Evolutionary conservation across 2,113 vertebrate genomes (phyloP).

Genomic region (Thomomys bottae): DNA sequence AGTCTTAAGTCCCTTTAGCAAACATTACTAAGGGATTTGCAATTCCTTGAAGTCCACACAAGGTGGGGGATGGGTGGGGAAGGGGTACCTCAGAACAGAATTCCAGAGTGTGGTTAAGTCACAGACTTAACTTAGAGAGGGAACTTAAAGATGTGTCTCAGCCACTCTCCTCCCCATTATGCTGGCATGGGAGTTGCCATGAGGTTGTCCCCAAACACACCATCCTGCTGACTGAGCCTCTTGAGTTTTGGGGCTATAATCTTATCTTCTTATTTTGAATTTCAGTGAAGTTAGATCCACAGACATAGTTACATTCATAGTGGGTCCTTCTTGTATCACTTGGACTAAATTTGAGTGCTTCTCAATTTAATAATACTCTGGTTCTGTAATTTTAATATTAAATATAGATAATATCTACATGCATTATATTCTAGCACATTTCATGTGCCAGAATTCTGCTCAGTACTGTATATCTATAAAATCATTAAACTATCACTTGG

Average conservation of each 20-base stretch:
- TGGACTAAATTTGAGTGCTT: background rate
- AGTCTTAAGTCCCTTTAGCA: background rate
- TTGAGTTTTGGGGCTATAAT: background rate
- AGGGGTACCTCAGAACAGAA: too few relatives aligned
- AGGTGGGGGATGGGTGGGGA: background rate
- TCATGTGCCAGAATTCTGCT: background rate
- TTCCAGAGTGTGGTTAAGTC: background rate
- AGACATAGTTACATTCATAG: background rate
- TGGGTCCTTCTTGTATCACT: background rate
- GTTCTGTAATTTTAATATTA: background rate
- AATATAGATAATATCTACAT: background rate
- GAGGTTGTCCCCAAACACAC: background rate
- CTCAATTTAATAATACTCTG: background rate
- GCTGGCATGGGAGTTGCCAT: too few relatives aligned
- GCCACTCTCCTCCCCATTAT: background rate
- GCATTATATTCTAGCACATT: too few relatives aligned
- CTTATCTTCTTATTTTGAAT: background rate
- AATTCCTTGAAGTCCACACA: background rate
- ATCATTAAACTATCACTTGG: background rate
- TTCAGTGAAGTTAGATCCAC: background rate
- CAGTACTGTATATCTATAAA: background rate
- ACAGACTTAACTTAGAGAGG: background rate
- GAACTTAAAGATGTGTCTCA: background rate
- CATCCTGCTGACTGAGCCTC: background rate
- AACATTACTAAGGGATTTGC: background rate